Evolutionary conservation across 2,888 invertebrate genomes (phyloP).

Genomic region (Drosophila prostipennis): DNA sequence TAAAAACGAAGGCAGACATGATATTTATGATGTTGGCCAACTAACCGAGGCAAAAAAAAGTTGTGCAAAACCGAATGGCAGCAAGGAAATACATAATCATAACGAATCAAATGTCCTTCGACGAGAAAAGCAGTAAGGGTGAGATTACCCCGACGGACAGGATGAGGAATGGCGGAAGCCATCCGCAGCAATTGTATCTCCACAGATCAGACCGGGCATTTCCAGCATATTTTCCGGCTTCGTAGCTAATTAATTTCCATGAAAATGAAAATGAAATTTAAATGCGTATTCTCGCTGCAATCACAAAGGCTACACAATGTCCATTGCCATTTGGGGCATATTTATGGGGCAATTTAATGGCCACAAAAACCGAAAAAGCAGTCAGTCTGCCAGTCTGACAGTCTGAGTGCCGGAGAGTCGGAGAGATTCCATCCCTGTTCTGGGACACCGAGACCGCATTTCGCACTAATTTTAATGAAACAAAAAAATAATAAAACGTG

Average conservation of each 20-base stretch:
- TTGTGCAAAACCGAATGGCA: constrained; percentile 25
- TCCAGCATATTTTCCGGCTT: constrained; percentile 38
- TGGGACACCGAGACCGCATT: constrained; percentile 18
- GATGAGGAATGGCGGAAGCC: constrained; percentile 41
- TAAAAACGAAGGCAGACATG: constrained; percentile 50
- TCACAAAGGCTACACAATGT: constrained; percentile 38
- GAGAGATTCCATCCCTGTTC: constrained; percentile 2
- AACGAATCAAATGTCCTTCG: constrained; percentile 60
- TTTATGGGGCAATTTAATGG: constrained; percentile 58
- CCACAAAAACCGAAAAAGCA: constrained; percentile 31
- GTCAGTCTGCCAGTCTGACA: neutral
- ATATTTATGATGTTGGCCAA: constrained; percentile 67
- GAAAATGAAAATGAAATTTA: constrained; percentile 47
- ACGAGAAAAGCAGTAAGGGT: constrained; percentile 19
- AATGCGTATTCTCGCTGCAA: constrained; percentile 38
- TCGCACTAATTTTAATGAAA: constrained; percentile 54
- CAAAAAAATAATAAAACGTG: constrained; percentile 51
- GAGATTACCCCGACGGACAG: constrained; percentile 11
- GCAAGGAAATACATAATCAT: constrained; percentile 46
- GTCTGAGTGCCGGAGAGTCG: neutral
- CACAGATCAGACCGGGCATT: constrained; percentile 28
- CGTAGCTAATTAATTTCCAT: constrained; percentile 49
- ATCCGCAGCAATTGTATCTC: constrained; percentile 22
- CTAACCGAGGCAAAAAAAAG: constrained; percentile 29
- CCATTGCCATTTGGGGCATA: constrained; percentile 46